A percentile compares a stretch with the other conserved stretches of the same genome.
These are phyloP conservation scores for Glaucidium brasilianum DNA, from an alignment of 2,113 vertebrate species.

Conservation along the genomic window DNA sequence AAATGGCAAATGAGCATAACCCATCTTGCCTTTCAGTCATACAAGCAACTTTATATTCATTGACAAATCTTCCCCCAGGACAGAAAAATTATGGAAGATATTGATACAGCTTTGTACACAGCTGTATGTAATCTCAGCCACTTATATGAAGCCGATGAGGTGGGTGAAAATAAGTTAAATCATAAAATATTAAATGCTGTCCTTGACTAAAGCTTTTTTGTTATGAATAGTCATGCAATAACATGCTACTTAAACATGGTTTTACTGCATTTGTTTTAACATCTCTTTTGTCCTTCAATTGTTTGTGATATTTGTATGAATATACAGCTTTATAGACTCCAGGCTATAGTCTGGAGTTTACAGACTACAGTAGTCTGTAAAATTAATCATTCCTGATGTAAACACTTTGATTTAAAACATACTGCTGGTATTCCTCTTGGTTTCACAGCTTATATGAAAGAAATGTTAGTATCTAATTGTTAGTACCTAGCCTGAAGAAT, in stretches of 20 bases:
- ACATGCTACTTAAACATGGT: neutral
- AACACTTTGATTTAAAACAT: constrained; percentile 76
- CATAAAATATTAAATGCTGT: neutral
- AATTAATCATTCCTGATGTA: constrained; percentile 72
- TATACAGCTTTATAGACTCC: neutral
- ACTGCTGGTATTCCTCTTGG: constrained; percentile 44
- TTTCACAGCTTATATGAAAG: constrained; percentile 59
- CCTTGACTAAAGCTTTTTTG: neutral
- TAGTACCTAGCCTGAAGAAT: constrained; percentile 64
- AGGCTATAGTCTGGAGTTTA: neutral
- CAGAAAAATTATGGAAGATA: constrained; percentile 38
- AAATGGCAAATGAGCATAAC: neutral
- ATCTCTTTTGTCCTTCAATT: neutral
- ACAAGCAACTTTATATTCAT: neutral
- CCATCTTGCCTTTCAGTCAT: neutral
- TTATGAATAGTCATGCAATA: neutral
- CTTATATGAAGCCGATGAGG: constrained; percentile 59
- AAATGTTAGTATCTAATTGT: constrained; percentile 71
- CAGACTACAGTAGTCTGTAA: neutral
- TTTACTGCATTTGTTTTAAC: neutral
- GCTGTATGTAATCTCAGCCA: constrained; percentile 58
- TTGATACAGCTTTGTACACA: constrained; percentile 67
- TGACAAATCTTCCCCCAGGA: constrained; percentile 47
- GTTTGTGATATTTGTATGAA: neutral
- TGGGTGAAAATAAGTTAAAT: constrained; percentile 27